These are phyloP conservation scores for Caenorhabditis wallacei DNA, from an alignment of 2,888 invertebrate genomes.

Conservation along the genomic window DNA sequence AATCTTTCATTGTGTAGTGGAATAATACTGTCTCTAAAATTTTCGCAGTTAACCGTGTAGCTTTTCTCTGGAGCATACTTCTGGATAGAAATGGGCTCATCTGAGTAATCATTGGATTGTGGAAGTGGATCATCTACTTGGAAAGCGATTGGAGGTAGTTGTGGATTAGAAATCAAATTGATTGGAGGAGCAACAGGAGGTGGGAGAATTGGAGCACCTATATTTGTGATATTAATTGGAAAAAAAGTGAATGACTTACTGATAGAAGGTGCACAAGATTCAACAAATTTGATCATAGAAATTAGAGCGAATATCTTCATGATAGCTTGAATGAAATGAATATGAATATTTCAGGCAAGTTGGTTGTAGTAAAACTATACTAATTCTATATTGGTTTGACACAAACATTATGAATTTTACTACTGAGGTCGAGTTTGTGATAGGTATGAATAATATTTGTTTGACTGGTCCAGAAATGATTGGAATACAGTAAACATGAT, in stretches of 20 bases:
- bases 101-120: constrained; percentile 39
- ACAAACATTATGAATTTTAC: constrained; percentile 6
- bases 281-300: background rate
- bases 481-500: too few relatives aligned
- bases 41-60: background rate
- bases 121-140: constrained; percentile 44
- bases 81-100: constrained; percentile 37
- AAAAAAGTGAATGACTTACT: constrained; percentile 13
- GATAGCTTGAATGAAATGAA: background rate
- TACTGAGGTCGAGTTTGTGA: background rate
- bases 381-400: constrained; percentile 4
- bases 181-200: constrained; percentile 27
- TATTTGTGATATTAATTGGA: too few relatives aligned
- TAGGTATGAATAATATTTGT: background rate
- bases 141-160: constrained; percentile 46
- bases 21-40: constrained; percentile 55
- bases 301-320: background rate
- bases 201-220: constrained; percentile 27
- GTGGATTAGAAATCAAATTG: constrained; percentile 24
- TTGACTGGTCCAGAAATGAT: too few relatives aligned
- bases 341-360: background rate
- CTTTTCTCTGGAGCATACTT: constrained; percentile 21
- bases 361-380: constrained; percentile 37
- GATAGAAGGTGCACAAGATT: constrained; percentile 28
- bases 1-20: constrained; percentile 44